Evolutionary conservation across 2,113 vertebrate species (phyloP).

Genomic region (Paradoxurus hermaphroditus): DNA sequence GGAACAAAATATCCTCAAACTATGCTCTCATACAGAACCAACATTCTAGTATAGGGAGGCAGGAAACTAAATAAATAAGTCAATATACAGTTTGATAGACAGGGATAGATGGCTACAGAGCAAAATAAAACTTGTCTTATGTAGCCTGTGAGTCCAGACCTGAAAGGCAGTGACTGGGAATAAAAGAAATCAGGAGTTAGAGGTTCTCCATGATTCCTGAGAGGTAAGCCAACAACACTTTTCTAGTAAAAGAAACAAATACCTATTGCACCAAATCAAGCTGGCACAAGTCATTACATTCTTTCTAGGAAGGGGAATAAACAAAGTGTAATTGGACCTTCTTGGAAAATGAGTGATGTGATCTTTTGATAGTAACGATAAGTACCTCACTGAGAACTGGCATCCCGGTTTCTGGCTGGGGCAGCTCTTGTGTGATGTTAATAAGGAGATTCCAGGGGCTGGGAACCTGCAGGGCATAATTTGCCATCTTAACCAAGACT

Average conservation of each 20-base stretch:
- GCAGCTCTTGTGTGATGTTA: background rate
- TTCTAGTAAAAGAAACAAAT: background rate
- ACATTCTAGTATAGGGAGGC: background rate
- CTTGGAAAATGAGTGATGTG: background rate
- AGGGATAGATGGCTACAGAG: background rate
- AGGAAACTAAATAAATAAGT: background rate
- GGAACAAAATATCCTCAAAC: background rate
- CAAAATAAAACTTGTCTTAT: background rate
- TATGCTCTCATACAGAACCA: background rate
- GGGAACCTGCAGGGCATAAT: background rate
- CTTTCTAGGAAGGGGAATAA: constrained; percentile 18
- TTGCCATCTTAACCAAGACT: background rate
- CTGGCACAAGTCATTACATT: background rate
- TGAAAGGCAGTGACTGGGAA: background rate
- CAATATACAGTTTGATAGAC: background rate
- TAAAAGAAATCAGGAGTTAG: background rate
- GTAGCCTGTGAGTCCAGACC: background rate
- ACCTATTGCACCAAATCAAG: background rate
- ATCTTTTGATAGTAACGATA: background rate
- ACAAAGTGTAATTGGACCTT: background rate
- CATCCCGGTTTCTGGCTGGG: background rate
- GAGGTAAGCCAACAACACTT: background rate
- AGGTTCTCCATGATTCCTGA: background rate
- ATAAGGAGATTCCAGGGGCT: background rate
- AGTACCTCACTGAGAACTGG: background rate